phyloP scores from a whole-genome alignment of 2,113 vertebrate species.

The Muntiacus muntjak region DNA sequence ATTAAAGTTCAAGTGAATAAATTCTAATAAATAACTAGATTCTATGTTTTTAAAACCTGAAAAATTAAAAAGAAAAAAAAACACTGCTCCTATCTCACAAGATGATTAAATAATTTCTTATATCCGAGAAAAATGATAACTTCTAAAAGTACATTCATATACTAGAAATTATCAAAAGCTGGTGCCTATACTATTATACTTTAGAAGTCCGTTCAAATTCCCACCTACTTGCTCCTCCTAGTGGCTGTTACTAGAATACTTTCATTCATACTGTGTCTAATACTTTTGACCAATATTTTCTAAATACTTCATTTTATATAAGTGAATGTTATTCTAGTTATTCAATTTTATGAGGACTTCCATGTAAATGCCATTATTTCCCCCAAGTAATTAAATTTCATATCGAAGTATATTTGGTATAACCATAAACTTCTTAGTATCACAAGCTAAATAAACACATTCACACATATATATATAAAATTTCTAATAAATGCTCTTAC shows the following conservation, averaged over 20 bases:
- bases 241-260: conserved; percentile 60
- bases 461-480: neutral
- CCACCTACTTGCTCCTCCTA: conserved; percentile 77
- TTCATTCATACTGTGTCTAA: neutral
- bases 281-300: neutral
- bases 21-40: neutral
- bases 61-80: neutral
- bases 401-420: neutral
- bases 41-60: neutral
- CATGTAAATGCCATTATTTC: neutral
- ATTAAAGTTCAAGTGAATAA: conserved; percentile 30
- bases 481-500: neutral
- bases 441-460: neutral
- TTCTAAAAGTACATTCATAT: conserved; percentile 26
- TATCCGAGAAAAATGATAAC: neutral
- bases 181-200: neutral
- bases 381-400: neutral
- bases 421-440: neutral
- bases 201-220: conserved; percentile 28
- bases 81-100: neutral
- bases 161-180: conserved; percentile 1
- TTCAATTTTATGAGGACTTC: neutral
- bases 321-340: neutral
- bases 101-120: neutral
- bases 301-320: neutral